Conservation (phyloP, 2,888 invertebrate species). For the Platerodrilus igneus region DNA sequence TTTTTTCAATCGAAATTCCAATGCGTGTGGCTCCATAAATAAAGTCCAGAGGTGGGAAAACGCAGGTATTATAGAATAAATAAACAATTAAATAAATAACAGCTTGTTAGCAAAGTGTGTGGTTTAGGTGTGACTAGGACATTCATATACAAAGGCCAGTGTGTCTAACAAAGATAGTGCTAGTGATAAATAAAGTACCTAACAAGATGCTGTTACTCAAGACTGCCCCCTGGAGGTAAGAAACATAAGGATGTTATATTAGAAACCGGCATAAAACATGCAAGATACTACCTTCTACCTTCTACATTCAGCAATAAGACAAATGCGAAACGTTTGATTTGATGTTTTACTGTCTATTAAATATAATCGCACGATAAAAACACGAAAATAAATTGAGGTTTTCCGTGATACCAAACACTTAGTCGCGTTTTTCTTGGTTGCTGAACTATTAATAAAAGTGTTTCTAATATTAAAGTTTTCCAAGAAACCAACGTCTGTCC, state of each 20-base stretch:
- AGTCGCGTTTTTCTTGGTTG: slow-evolving; percentile 35
- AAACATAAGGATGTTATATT: slow-evolving; percentile 29
- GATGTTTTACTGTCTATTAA: too few relatives aligned
- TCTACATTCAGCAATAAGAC: too few relatives aligned
- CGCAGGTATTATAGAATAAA: slow-evolving; percentile 51
- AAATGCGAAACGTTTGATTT: too few relatives aligned
- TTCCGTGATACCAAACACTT: slow-evolving; percentile 43
- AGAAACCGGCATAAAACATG: slow-evolving; percentile 25
- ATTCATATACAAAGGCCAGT: slow-evolving; percentile 3
- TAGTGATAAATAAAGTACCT: slow-evolving; percentile 49
- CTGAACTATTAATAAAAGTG: slow-evolving; percentile 46
- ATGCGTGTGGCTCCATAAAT: slow-evolving; percentile 51
- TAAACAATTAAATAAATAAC: slow-evolving; percentile 52
- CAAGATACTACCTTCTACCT: too few relatives aligned
- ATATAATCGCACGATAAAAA: too few relatives aligned
- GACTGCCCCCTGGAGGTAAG: slow-evolving; percentile 47
- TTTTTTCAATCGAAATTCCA: slow-evolving; percentile 44
- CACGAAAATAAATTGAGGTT: slow-evolving; percentile 38
- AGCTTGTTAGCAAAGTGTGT: slow-evolving; percentile 50
- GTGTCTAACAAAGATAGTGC: slow-evolving; percentile 30
- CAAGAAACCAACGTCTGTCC: slow-evolving; percentile 48
- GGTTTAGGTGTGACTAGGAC: slow-evolving; percentile 31
- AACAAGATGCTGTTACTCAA: slow-evolving; percentile 49
- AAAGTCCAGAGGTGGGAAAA: slow-evolving; percentile 48
- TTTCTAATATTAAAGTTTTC: slow-evolving; percentile 47